Evolutionary conservation across 1,140 invertebrate genomes (phyloP).

Genomic region (Colletes gigas): DNA sequence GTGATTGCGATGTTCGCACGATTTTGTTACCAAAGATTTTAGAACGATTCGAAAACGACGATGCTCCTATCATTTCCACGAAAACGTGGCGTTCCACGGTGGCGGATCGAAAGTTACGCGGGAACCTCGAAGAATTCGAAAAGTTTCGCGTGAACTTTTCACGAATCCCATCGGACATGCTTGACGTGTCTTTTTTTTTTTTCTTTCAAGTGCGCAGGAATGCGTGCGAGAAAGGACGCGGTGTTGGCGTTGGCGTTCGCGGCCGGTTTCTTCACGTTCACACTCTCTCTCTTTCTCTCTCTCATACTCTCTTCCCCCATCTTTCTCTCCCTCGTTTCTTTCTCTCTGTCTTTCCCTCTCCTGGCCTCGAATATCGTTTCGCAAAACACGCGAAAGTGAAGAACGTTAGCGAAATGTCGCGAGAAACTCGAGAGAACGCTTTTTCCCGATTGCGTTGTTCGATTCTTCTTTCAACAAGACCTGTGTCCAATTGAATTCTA

Average conservation of each 20-base stretch:
- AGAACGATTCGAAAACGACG: no score
- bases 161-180: neutral
- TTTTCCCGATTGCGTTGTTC: no score
- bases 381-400: neutral
- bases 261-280: slow-evolving; percentile 27
- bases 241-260: slow-evolving; percentile 42
- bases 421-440: no score
- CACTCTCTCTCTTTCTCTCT: neutral
- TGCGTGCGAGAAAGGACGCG: slow-evolving; percentile 58
- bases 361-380: neutral
- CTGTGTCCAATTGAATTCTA: no score
- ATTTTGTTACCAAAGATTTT: no score
- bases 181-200: neutral
- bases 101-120: no score
- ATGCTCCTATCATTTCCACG: no score
- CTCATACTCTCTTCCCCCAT: neutral
- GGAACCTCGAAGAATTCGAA: no score
- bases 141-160: neutral
- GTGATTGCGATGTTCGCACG: no score
- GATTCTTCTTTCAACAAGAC: no score
- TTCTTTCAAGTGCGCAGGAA: slow-evolving; percentile 60
- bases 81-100: no score
- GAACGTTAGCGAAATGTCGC: no score
- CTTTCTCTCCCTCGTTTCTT: neutral
- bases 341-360: neutral